phyloP scores from a whole-genome alignment of 2,797 vertebrate species.

The Sternotherus odoratus region DNA sequence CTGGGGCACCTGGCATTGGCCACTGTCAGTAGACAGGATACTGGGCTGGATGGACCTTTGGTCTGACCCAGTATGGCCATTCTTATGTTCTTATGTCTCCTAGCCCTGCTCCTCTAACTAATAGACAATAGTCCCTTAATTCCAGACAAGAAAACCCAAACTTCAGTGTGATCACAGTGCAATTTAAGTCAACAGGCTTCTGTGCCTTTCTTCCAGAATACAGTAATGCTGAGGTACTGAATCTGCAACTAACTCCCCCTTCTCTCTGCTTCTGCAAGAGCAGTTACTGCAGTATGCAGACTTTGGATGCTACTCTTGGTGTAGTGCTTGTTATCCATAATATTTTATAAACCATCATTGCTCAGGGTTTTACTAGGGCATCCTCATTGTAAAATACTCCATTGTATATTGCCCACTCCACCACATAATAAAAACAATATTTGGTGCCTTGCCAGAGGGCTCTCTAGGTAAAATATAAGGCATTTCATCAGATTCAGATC shows the following conservation, averaged over 20 bases:
- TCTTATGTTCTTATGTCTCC: neutral
- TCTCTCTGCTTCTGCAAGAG: neutral
- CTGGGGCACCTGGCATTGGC: too few relatives aligned
- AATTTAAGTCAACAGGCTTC: rapidly evolving
- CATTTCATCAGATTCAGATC: neutral
- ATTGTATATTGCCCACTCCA: neutral
- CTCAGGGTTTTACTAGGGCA: neutral
- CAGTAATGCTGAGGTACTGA: rapidly evolving
- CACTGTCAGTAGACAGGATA: too few relatives aligned
- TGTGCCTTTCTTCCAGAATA: neutral
- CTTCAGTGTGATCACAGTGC: neutral
- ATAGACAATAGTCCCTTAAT: neutral
- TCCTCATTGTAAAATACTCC: neutral
- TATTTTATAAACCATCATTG: neutral
- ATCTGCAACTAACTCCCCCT: neutral
- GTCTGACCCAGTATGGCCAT: too few relatives aligned
- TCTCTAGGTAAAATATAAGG: neutral
- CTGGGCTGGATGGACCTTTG: too few relatives aligned
- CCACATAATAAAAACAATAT: neutral
- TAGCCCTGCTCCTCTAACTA: neutral
- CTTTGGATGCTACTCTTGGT: neutral
- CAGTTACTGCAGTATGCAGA: neutral
- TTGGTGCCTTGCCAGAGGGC: neutral
- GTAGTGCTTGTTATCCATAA: neutral
- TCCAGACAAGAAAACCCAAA: neutral